Percentiles rank a stretch among this genome's conserved stretches.
Evolutionary conservation across 2,113 vertebrate genomes (phyloP).

Genomic region (Callospermophilus lateralis): DNA sequence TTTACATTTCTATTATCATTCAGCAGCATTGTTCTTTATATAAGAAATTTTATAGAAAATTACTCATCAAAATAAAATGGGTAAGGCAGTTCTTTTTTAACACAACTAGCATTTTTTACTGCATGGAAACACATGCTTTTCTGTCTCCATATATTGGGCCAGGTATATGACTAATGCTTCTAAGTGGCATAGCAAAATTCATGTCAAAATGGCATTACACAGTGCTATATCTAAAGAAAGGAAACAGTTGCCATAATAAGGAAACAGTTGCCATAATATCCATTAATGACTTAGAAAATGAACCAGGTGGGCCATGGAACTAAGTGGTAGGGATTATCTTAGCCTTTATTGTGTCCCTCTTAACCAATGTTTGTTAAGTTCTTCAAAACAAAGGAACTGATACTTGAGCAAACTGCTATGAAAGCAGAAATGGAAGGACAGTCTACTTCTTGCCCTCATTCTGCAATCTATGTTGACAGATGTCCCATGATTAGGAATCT

Average conservation of each 20-base stretch:
- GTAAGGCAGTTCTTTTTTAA: background rate
- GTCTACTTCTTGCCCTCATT: background rate
- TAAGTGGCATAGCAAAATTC: background rate
- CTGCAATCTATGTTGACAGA: background rate
- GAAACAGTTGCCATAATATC: too few relatives aligned
- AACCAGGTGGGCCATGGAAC: background rate
- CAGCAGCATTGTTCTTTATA: background rate
- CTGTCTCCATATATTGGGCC: background rate
- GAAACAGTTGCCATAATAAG: background rate
- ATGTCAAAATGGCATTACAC: background rate
- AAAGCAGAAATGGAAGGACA: slow-evolving; percentile 3
- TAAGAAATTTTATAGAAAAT: background rate
- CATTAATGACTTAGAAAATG: slow-evolving; percentile 20
- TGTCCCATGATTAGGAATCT: background rate
- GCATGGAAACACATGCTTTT: background rate
- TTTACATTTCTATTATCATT: background rate
- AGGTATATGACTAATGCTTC: background rate
- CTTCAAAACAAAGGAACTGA: background rate
- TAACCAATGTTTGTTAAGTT: background rate
- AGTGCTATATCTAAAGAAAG: background rate
- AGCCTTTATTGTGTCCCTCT: background rate
- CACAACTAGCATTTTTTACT: background rate
- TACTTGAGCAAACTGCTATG: background rate
- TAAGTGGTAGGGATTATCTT: background rate
- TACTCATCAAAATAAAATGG: background rate